phyloP scores from a whole-genome alignment of 1,140 invertebrate genomes.

The Subanguina moxae region DNA sequence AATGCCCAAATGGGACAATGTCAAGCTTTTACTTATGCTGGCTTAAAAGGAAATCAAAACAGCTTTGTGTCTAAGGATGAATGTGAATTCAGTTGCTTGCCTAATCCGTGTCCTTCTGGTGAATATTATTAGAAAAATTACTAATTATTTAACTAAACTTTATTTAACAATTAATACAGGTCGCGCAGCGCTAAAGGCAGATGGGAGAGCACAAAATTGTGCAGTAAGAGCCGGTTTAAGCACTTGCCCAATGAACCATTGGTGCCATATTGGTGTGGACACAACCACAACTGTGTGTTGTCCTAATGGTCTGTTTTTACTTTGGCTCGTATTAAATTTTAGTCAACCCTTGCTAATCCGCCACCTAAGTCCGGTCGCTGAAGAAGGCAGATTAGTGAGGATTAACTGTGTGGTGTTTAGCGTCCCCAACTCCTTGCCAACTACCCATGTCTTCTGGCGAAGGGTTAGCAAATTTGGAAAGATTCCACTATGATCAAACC shows the following conservation, averaged over 20 bases:
- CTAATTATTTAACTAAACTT: too few relatives aligned
- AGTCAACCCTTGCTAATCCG: too few relatives aligned
- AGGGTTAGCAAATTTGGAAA: constrained; percentile 49
- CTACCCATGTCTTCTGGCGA: constrained; percentile 59
- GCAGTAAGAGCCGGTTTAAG: constrained; percentile 44
- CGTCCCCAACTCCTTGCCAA: constrained; percentile 50
- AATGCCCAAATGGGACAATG: constrained; percentile 39
- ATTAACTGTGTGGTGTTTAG: too few relatives aligned
- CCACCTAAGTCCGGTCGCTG: too few relatives aligned
- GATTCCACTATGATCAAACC: constrained; percentile 60
- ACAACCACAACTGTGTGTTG: constrained; percentile 55
- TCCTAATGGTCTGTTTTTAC: constrained; percentile 35
- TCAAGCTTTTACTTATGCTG: constrained; percentile 41
- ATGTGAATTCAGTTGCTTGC: constrained; percentile 51
- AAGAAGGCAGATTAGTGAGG: too few relatives aligned
- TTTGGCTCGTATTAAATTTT: too few relatives aligned
- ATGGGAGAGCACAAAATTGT: constrained; percentile 51
- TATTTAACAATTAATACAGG: constrained; percentile 23
- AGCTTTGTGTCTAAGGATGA: constrained; percentile 43
- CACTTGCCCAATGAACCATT: constrained; percentile 43
- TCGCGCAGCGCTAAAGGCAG: constrained; percentile 50
- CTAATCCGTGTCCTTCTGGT: constrained; percentile 54
- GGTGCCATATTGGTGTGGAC: constrained; percentile 55
- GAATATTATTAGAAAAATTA: neutral
- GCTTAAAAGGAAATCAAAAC: constrained; percentile 45